Conservation (phyloP, 1,140 invertebrate species). For the Eubasilissa regina region DNA sequence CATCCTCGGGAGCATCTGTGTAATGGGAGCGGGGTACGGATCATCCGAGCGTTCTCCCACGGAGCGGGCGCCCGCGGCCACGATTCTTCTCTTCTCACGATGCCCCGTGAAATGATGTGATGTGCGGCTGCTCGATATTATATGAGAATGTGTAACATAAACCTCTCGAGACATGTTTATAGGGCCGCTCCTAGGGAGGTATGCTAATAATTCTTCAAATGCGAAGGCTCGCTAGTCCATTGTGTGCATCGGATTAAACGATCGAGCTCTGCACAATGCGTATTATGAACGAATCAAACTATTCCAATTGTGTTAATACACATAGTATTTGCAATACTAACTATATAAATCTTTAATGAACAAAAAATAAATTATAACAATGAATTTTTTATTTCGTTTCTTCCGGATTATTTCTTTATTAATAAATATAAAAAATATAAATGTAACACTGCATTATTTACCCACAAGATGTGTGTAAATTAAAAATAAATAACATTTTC, state of each 20-base stretch:
- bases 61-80: constrained; percentile 47
- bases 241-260: neutral
- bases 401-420: too few relatives aligned
- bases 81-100: constrained; percentile 55
- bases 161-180: constrained; percentile 26
- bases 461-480: too few relatives aligned
- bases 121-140: constrained; percentile 51
- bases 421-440: too few relatives aligned
- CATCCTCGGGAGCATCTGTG: too few relatives aligned
- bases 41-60: constrained; percentile 50
- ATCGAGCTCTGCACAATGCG: neutral
- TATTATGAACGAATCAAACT: neutral
- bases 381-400: too few relatives aligned
- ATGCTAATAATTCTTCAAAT: constrained; percentile 36
- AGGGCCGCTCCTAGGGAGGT: constrained; percentile 2
- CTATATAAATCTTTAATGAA: too few relatives aligned
- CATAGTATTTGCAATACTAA: too few relatives aligned
- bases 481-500: too few relatives aligned
- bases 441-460: too few relatives aligned
- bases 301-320: too few relatives aligned
- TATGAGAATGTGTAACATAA: constrained; percentile 53
- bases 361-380: too few relatives aligned
- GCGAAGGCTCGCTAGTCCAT: constrained; percentile 21
- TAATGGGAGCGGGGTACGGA: too few relatives aligned
- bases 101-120: constrained; percentile 54